Percentiles rank a stretch among this genome's conserved stretches.
phyloP scores from a whole-genome alignment of 1,140 invertebrate species.

The Bombyx mandarina region DNA sequence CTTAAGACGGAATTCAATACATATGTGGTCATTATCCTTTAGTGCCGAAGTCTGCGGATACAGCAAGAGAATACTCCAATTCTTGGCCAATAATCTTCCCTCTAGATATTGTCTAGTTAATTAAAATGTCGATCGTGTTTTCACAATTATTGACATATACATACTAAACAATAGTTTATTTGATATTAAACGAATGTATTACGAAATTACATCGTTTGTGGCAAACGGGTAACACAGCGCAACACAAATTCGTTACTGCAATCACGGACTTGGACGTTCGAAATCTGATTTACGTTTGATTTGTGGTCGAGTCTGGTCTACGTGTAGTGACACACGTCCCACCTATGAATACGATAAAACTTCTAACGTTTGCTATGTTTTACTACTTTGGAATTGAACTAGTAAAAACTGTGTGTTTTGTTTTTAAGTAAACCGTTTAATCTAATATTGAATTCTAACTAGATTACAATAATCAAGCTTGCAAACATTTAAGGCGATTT shows the following conservation, averaged over 20 bases:
- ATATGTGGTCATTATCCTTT: too few relatives aligned
- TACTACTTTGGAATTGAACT: too few relatives aligned
- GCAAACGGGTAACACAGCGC: constrained; percentile 27
- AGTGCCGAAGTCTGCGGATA: too few relatives aligned
- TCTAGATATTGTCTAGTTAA: not conserved
- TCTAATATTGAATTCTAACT: too few relatives aligned
- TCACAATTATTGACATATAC: not conserved
- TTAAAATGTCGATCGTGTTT: not conserved
- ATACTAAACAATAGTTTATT: not conserved
- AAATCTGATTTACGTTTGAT: constrained; percentile 62
- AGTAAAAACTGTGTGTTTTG: too few relatives aligned
- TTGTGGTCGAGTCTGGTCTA: constrained; percentile 39
- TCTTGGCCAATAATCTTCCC: not conserved
- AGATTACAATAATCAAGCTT: too few relatives aligned
- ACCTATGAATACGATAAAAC: too few relatives aligned
- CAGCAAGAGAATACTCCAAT: too few relatives aligned
- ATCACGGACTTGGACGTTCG: constrained; percentile 43
- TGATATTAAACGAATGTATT: constrained; percentile 9
- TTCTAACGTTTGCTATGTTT: too few relatives aligned
- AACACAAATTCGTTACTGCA: constrained; percentile 54
- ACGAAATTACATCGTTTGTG: constrained; percentile 19
- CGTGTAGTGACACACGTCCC: constrained; percentile 14
- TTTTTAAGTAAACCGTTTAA: too few relatives aligned
- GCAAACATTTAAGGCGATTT: too few relatives aligned
- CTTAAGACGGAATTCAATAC: too few relatives aligned